phyloP scores from a whole-genome alignment of 2,888 invertebrate genomes.

The Tineola bisselliella region DNA sequence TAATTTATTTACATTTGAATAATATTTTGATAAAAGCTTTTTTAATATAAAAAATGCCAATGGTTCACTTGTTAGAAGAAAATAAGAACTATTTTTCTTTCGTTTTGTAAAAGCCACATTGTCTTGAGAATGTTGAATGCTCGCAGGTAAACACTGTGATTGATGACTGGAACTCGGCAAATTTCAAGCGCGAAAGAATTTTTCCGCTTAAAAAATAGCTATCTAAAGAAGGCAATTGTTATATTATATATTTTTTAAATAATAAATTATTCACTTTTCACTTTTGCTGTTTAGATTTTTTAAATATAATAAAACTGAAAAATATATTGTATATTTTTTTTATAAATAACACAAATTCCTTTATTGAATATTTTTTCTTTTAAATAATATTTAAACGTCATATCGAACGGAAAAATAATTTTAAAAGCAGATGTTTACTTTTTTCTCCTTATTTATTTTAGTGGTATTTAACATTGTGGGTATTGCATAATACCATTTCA shows the following conservation, averaged over 20 bases:
- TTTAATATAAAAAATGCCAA: slow-evolving; percentile 2
- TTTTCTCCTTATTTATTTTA: no score
- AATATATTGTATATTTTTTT: neutral
- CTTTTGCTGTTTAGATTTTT: no score
- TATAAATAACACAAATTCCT: neutral
- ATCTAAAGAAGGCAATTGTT: slow-evolving; percentile 6
- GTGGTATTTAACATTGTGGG: no score
- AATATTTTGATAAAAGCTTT: neutral
- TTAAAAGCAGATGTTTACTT: no score
- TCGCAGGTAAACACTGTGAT: slow-evolving; percentile 40
- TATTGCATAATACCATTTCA: no score
- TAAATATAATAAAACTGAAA: neutral
- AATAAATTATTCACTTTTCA: neutral
- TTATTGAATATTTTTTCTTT: neutral
- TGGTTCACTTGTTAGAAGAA: neutral
- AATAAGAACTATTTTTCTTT: slow-evolving; percentile 12
- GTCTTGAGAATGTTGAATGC: slow-evolving; percentile 37
- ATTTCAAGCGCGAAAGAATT: slow-evolving; percentile 27
- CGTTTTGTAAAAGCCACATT: slow-evolving; percentile 24
- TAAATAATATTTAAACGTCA: neutral
- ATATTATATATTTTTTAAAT: neutral
- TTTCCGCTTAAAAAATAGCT: neutral
- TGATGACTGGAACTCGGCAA: slow-evolving; percentile 42
- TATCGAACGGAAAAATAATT: no score
- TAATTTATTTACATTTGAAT: no score